Conservation (phyloP, 2,888 invertebrate species). For the Drymonia ruficornis region DNA sequence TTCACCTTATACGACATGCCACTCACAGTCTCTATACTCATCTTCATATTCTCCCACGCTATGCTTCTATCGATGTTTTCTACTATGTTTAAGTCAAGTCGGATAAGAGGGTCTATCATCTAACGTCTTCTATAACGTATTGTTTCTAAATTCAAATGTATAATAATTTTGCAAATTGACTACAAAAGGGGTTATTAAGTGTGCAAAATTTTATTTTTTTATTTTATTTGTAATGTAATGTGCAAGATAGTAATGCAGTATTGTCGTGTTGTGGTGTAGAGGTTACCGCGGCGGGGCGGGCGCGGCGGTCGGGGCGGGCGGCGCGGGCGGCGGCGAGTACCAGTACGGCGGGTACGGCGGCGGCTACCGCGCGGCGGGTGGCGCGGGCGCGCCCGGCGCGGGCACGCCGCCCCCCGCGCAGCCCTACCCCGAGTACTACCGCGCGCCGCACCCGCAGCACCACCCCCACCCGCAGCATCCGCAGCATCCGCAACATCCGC, state of each 20-base stretch:
- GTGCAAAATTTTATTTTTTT: too few relatives aligned
- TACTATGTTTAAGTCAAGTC: too few relatives aligned
- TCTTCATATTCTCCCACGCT: too few relatives aligned
- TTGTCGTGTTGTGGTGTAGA: constrained; percentile 39
- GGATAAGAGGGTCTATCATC: too few relatives aligned
- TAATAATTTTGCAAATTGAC: too few relatives aligned
- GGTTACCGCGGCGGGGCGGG: constrained; percentile 55
- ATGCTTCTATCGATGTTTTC: too few relatives aligned
- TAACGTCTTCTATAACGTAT: too few relatives aligned
- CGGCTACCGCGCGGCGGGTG: constrained; percentile 65
- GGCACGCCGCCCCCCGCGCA: constrained; percentile 67
- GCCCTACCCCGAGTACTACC: constrained; percentile 74
- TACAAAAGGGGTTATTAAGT: too few relatives aligned
- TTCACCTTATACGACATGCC: too few relatives aligned
- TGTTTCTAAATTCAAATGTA: too few relatives aligned
- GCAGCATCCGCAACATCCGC: constrained; percentile 42
- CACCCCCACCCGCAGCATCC: constrained; percentile 52
- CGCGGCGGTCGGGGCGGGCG: constrained; percentile 37
- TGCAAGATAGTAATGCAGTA: neutral
- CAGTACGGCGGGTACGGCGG: constrained; percentile 79
- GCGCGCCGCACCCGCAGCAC: constrained; percentile 64
- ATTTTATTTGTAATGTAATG: too few relatives aligned
- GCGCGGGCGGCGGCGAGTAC: constrained; percentile 54
- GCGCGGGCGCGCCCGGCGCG: constrained; percentile 58
- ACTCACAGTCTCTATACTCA: too few relatives aligned